A percentile compares a stretch with the other conserved stretches of the same genome.
phyloP scores from a whole-genome alignment of 1,140 invertebrate genomes.

The Macrostomum lignano region DNA sequence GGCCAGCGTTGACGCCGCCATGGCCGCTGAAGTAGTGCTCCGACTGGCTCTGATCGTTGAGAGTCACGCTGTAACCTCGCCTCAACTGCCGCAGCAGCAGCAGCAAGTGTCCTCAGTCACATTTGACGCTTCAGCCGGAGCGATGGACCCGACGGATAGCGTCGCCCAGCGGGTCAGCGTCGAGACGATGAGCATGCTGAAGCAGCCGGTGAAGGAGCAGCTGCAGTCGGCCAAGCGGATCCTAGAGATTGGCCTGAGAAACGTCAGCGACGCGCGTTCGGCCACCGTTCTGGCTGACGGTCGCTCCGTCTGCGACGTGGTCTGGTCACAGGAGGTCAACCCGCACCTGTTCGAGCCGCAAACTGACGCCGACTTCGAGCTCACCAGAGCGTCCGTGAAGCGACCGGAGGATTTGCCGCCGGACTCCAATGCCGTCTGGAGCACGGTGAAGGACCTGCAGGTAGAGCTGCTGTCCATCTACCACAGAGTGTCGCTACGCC shows the following conservation, averaged over 20 bases:
- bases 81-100: no score
- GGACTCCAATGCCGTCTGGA: conserved; percentile 15
- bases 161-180: no score
- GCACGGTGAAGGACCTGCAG: conserved; percentile 21
- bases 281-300: conserved; percentile 17
- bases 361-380: background rate
- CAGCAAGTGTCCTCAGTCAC: no score
- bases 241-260: conserved; percentile 16
- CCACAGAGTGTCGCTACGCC: conserved; percentile 20
- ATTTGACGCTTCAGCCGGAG: no score
- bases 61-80: conserved; percentile 17
- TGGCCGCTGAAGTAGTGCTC: conserved; percentile 21
- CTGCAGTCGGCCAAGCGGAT: conserved; percentile 15
- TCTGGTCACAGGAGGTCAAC: conserved; percentile 18
- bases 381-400: no score
- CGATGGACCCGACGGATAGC: no score
- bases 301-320: conserved; percentile 18
- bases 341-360: conserved; percentile 14
- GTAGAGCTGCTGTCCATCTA: conserved; percentile 22
- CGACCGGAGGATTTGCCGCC: no score
- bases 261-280: conserved; percentile 16
- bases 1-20: conserved; percentile 17
- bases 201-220: conserved; percentile 12
- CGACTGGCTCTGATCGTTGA: conserved; percentile 23
- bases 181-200: no score